Conservation (phyloP, 2,888 invertebrate species). For the Drosophila fungiperda region DNA sequence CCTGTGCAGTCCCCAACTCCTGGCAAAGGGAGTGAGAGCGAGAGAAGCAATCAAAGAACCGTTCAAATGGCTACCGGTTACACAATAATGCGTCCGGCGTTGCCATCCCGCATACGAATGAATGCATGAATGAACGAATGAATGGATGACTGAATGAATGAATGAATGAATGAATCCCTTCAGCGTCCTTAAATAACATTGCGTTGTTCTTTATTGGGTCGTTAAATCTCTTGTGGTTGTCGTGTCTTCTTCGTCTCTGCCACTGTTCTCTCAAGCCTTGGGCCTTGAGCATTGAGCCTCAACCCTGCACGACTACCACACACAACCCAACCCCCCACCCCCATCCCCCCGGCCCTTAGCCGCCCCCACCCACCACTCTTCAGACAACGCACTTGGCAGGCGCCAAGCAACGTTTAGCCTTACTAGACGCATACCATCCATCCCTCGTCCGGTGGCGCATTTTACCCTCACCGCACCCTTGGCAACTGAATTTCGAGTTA, state of each 20-base stretch:
- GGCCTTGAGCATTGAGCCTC: constrained; percentile 16
- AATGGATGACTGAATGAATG: background rate
- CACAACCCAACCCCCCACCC: constrained; percentile 3
- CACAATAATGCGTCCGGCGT: constrained; percentile 75
- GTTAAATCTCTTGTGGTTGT: constrained; percentile 81
- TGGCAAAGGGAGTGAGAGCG: constrained; percentile 35
- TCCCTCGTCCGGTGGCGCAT: background rate
- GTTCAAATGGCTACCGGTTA: constrained; percentile 79
- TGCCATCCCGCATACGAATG: constrained; percentile 34
- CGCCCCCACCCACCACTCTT: background rate
- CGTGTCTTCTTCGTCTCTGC: constrained; percentile 57
- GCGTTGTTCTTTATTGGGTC: constrained; percentile 80
- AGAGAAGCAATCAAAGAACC: constrained; percentile 66
- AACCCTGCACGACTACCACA: constrained; percentile 7
- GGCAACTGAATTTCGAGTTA: constrained; percentile 41
- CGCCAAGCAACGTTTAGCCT: constrained; percentile 37
- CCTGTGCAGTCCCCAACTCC: background rate
- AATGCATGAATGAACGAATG: background rate
- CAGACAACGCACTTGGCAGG: constrained; percentile 8
- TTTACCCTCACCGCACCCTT: constrained; percentile 29
- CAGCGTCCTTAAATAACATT: constrained; percentile 77
- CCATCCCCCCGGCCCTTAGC: background rate
- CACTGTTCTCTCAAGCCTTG: background rate
- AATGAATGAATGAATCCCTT: constrained; percentile 58
- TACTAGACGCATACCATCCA: constrained; percentile 2